Evolutionary conservation across 2,888 invertebrate genomes (phyloP).

Genomic region (Pristionchus japonicus): DNA sequence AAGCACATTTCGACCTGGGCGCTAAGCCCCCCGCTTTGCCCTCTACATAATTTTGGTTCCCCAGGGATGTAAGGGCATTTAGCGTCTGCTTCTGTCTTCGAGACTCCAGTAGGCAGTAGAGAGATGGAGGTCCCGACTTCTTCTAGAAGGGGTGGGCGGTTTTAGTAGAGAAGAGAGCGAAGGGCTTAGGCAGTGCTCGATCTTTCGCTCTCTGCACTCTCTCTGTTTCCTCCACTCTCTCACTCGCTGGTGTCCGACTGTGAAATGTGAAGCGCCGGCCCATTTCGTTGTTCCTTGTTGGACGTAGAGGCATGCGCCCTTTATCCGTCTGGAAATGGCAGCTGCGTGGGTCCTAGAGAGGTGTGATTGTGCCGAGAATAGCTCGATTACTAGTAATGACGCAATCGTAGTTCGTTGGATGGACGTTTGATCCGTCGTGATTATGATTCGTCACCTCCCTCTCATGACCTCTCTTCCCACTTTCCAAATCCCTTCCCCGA

Average conservation of each 20-base stretch:
- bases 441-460: background rate
- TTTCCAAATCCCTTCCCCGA: background rate
- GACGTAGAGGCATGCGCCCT: background rate
- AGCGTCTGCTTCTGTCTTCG: background rate
- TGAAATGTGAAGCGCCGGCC: background rate
- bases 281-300: background rate
- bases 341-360: background rate
- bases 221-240: background rate
- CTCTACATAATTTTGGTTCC: too few species aligned
- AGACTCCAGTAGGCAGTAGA: too few species aligned
- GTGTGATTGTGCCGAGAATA: background rate
- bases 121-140: background rate
- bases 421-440: background rate
- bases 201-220: background rate
- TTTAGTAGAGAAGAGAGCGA: background rate
- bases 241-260: background rate
- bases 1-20: background rate
- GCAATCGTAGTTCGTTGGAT: background rate
- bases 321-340: background rate
- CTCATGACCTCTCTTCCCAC: slow-evolving; percentile 26
- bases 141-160: background rate
- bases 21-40: background rate
- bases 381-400: background rate
- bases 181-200: background rate
- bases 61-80: background rate